These are phyloP conservation scores for Tanypteryx hageni DNA, from an alignment of 2,888 invertebrate species.

Conservation along the genomic window DNA sequence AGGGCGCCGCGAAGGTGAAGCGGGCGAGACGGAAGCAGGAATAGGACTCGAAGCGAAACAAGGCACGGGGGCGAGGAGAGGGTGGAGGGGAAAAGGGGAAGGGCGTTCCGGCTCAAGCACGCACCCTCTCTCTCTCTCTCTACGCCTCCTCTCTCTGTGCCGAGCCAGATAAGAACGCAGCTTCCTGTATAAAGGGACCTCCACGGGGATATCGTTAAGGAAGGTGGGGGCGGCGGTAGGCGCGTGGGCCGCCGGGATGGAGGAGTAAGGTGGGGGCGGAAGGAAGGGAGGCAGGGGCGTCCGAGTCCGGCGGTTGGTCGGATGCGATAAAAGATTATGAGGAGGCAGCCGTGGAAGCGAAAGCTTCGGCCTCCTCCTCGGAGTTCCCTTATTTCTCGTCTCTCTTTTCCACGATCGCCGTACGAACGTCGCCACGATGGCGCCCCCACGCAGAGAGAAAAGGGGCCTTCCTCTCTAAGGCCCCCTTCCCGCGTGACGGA, in stretches of 20 bases:
- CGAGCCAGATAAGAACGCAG: too few relatives aligned
- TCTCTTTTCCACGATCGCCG: background rate
- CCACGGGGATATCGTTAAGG: background rate
- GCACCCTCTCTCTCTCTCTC: background rate
- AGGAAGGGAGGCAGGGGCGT: background rate
- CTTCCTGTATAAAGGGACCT: background rate
- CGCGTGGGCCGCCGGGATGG: background rate
- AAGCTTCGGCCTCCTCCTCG: background rate
- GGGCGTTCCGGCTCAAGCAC: background rate
- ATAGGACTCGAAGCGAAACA: background rate
- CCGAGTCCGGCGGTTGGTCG: conserved; percentile 13
- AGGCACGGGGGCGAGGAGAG: background rate
- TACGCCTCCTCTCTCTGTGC: background rate
- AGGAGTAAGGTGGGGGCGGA: background rate
- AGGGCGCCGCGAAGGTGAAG: too few relatives aligned
- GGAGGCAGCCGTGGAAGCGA: background rate
- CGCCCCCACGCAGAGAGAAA: conserved; percentile 8
- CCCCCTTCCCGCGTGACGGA: too few relatives aligned
- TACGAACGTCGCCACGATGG: background rate
- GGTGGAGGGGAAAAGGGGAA: background rate
- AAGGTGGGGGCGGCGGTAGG: background rate
- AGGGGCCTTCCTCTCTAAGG: background rate
- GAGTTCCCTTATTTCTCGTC: background rate
- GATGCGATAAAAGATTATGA: conserved; percentile 40
- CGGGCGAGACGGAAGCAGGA: too few relatives aligned